phyloP scores from a whole-genome alignment of 2,888 invertebrate genomes.

The Brenthis hecate region DNA sequence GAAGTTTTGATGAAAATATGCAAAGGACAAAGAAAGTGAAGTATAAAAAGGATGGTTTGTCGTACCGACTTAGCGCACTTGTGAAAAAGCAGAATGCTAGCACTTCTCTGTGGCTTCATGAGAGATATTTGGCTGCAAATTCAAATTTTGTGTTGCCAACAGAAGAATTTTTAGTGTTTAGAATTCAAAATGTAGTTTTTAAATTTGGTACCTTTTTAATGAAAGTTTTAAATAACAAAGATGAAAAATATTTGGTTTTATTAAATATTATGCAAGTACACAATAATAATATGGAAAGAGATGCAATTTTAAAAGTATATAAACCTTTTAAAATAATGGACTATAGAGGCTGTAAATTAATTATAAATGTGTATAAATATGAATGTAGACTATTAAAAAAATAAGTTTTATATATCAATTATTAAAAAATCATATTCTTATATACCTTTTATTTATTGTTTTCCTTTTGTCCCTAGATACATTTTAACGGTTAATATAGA shows the following conservation, averaged over 20 bases:
- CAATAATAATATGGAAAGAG: constrained; percentile 46
- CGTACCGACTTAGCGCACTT: constrained; percentile 64
- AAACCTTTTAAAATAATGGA: constrained; percentile 60
- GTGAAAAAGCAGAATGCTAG: constrained; percentile 73
- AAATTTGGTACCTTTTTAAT: constrained; percentile 65
- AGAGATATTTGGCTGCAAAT: constrained; percentile 71
- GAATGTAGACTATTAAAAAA: constrained; percentile 48
- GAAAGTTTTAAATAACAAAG: constrained; percentile 51
- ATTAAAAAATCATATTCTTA: neutral
- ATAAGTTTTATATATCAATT: constrained; percentile 6
- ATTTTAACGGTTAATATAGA: too few species aligned
- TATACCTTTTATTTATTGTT: neutral
- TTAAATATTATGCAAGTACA: constrained; percentile 59
- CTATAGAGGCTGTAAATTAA: constrained; percentile 49
- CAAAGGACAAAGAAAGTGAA: constrained; percentile 54
- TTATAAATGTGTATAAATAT: constrained; percentile 71
- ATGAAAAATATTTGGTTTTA: constrained; percentile 54
- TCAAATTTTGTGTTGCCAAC: constrained; percentile 69
- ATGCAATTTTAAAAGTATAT: constrained; percentile 61
- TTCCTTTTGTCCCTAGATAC: too few species aligned
- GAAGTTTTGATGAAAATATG: constrained; percentile 4
- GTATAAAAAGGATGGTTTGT: constrained; percentile 76
- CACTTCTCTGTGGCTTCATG: constrained; percentile 80
- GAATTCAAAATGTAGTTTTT: constrained; percentile 54
- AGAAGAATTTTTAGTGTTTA: constrained; percentile 54